These are phyloP conservation scores for Callimorpha dominula DNA, from an alignment of 2,888 invertebrate species.

Conservation along the genomic window DNA sequence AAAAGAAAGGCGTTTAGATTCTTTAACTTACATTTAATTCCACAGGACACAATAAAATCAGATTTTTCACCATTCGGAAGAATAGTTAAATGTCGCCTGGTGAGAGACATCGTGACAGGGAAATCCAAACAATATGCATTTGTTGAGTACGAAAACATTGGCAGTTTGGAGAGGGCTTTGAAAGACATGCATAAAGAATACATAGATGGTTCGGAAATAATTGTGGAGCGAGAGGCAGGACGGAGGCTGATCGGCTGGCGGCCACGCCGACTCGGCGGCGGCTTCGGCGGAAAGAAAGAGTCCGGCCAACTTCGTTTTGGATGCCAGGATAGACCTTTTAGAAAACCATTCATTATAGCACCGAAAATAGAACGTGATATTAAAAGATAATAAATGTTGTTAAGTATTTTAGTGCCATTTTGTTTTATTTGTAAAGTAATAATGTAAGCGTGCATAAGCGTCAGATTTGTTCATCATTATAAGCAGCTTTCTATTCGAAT, in stretches of 20 bases:
- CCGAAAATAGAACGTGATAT: constrained; percentile 32
- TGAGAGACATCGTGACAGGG: constrained; percentile 94
- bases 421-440: neutral
- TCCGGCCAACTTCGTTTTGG: constrained; percentile 96
- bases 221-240: constrained; percentile 91
- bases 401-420: neutral
- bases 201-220: constrained; percentile 90
- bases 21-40: neutral
- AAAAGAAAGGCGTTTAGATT: no score
- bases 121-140: constrained; percentile 94
- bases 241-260: constrained; percentile 92
- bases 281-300: constrained; percentile 94
- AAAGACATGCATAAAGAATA: constrained; percentile 86
- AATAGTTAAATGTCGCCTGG: constrained; percentile 88
- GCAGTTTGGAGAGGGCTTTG: constrained; percentile 88
- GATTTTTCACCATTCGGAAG: constrained; percentile 89
- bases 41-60: constrained; percentile 83
- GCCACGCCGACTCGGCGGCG: constrained; percentile 94
- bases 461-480: no score
- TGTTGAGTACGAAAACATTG: constrained; percentile 90
- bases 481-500: no score
- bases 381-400: constrained; percentile 2
- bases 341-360: constrained; percentile 82
- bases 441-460: no score
- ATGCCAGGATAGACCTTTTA: constrained; percentile 92